A percentile compares a stretch with the other conserved stretches of the same genome.
Conservation (phyloP, 1,140 invertebrate species). For the Aleiodes sp. region DNA sequence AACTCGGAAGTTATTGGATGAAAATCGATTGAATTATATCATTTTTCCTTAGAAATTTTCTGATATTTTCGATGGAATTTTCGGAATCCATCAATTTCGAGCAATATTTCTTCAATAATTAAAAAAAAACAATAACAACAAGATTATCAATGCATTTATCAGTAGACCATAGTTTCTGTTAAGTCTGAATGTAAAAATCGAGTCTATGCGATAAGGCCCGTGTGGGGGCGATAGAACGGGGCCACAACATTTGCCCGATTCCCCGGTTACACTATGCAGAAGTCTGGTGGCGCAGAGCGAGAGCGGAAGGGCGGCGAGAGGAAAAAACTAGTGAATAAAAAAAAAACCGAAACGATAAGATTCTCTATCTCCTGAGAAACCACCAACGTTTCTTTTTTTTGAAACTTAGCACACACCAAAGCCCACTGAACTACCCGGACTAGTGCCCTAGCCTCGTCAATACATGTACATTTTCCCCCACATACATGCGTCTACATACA, state of each 20-base stretch:
- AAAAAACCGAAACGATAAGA: constrained; percentile 51
- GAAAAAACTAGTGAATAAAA: not conserved
- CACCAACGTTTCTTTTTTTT: constrained; percentile 47
- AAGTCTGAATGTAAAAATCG: constrained; percentile 30
- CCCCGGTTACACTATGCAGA: too few relatives aligned
- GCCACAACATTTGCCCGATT: constrained; percentile 62
- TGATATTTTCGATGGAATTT: too few relatives aligned
- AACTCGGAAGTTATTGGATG: too few relatives aligned
- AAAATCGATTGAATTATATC: too few relatives aligned
- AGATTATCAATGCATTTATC: not conserved
- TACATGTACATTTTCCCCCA: too few relatives aligned
- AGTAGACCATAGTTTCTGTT: not conserved
- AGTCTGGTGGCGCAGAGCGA: not conserved
- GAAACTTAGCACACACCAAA: constrained; percentile 24
- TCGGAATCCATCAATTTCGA: too few relatives aligned
- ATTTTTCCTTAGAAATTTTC: too few relatives aligned
- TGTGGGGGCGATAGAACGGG: constrained; percentile 49
- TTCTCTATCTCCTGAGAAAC: constrained; percentile 59
- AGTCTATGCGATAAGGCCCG: constrained; percentile 23
- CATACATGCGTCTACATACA: too few relatives aligned
- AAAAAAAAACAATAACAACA: not conserved
- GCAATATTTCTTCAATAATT: too few relatives aligned
- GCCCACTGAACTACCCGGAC: not conserved
- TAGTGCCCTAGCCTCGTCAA: too few relatives aligned
- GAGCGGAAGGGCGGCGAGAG: not conserved